Evolutionary conservation across 2,888 invertebrate species (phyloP).

Genomic region (Cylloceria caligata): DNA sequence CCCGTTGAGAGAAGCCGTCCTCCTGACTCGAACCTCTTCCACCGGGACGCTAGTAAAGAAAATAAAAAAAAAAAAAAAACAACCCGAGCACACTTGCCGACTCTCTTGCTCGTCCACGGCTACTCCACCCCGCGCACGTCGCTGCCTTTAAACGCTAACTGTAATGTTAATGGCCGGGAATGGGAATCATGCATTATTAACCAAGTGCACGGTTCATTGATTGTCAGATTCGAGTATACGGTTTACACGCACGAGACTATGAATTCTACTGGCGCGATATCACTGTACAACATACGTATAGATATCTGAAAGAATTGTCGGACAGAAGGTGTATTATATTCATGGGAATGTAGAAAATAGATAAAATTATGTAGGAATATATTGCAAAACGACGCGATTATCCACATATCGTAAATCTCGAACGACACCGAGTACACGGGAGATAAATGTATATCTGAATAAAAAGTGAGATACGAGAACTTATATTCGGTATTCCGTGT

Average conservation of each 20-base stretch:
- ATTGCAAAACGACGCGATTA: background rate
- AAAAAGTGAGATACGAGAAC: background rate
- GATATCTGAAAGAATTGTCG: background rate
- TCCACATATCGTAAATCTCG: constrained; percentile 13
- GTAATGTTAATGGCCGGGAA: constrained; percentile 64
- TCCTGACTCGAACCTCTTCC: constrained; percentile 28
- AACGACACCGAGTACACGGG: background rate
- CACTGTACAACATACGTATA: background rate
- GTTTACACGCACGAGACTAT: background rate
- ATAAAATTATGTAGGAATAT: background rate
- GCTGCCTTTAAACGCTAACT: constrained; percentile 56
- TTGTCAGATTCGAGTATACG: constrained; percentile 43
- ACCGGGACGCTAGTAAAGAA: background rate
- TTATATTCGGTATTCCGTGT: background rate
- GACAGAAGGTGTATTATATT: background rate
- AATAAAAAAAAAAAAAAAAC: too few species aligned
- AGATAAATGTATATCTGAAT: constrained; percentile 1
- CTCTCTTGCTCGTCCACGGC: background rate
- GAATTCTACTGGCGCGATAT: background rate
- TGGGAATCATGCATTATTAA: constrained; percentile 69
- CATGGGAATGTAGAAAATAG: constrained; percentile 2
- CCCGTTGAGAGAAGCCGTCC: constrained; percentile 50
- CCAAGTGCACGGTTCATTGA: constrained; percentile 64
- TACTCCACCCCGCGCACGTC: constrained; percentile 12
- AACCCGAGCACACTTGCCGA: constrained; percentile 21